phyloP scores from a whole-genome alignment of 2,113 vertebrate genomes.

The Pelusios castaneus region DNA sequence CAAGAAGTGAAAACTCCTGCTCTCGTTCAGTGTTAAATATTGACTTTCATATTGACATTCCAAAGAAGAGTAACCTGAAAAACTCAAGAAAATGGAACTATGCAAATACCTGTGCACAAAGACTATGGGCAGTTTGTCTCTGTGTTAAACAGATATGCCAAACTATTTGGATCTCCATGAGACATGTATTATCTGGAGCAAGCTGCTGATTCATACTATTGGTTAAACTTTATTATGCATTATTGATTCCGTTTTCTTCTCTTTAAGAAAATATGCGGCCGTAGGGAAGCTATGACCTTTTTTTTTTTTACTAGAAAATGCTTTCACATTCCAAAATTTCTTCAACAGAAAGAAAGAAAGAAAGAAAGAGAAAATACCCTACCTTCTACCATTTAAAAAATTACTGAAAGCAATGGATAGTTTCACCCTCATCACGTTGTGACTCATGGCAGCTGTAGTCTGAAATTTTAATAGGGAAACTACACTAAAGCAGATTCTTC shows the following conservation, averaged over 20 bases:
- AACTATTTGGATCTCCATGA: constrained; percentile 16
- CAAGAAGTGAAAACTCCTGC: neutral
- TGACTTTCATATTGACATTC: constrained; percentile 22
- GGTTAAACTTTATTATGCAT: constrained; percentile 25
- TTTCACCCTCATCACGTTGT: neutral
- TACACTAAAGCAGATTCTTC: neutral
- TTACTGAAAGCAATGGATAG: neutral
- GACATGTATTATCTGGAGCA: neutral
- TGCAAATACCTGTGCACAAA: constrained; percentile 12
- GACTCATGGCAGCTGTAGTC: neutral
- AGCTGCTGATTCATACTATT: neutral
- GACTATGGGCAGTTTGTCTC: constrained; percentile 39
- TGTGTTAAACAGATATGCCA: constrained; percentile 26
- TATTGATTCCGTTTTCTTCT: neutral
- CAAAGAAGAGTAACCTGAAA: neutral
- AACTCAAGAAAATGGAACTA: neutral
- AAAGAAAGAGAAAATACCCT: neutral
- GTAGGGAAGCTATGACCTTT: neutral
- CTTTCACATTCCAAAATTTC: constrained; percentile 1
- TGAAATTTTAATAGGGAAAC: neutral
- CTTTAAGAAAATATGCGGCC: neutral
- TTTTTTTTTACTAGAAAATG: neutral
- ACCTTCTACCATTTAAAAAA: neutral
- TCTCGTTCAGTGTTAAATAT: constrained; percentile 11
- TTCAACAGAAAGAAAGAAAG: neutral